Evolutionary conservation across 2,113 vertebrate genomes (phyloP).

Genomic region (Albula goreensis): DNA sequence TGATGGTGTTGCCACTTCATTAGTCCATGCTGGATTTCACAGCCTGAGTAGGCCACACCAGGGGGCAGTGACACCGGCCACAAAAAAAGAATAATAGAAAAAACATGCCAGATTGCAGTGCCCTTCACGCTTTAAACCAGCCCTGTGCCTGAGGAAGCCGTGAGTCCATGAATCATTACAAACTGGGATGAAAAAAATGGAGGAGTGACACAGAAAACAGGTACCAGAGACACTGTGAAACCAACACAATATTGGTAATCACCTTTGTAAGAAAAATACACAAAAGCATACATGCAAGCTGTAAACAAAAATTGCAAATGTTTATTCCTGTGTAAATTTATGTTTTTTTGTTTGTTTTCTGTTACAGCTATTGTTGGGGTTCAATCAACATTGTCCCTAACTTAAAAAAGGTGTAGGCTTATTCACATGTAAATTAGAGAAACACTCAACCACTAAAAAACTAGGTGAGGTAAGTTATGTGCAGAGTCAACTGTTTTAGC

Average conservation of each 20-base stretch:
- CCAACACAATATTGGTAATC: neutral
- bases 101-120: conserved; percentile 37
- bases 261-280: too few species aligned
- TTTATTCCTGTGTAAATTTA: too few species aligned
- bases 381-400: too few species aligned
- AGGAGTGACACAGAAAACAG: conserved; percentile 12
- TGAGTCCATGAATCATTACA: neutral
- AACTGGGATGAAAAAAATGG: conserved; percentile 9
- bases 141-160: conserved; percentile 17
- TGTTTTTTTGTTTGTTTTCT: too few species aligned
- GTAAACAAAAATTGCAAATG: too few species aligned
- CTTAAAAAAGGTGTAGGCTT: too few species aligned
- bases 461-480: too few species aligned
- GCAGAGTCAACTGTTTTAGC: neutral
- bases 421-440: neutral
- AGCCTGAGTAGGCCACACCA: conserved; percentile 24
- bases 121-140: conserved; percentile 37
- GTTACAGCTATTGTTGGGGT: too few species aligned
- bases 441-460: too few species aligned
- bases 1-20: neutral
- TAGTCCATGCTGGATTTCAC: neutral
- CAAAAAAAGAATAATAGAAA: neutral
- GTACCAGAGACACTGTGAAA: neutral
- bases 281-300: too few species aligned
- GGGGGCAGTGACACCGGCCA: conserved; percentile 16